Evolutionary conservation across 2,888 invertebrate genomes (phyloP).

Genomic region (Salpingus planirostris): DNA sequence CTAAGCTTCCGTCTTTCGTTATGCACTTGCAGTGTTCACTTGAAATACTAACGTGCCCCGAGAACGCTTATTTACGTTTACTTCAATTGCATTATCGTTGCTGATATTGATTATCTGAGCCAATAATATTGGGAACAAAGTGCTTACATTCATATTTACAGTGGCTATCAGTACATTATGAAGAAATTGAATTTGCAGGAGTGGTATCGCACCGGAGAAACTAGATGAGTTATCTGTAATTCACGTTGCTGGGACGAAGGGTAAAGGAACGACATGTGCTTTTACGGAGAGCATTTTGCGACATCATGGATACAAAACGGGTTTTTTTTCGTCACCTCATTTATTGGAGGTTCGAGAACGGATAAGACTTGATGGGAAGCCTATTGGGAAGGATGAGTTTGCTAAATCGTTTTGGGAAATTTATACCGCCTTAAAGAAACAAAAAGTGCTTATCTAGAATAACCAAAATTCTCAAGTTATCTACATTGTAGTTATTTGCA

Average conservation of each 20-base stretch:
- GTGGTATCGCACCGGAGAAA: slow-evolving; percentile 54
- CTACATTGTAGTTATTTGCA: slow-evolving; percentile 29
- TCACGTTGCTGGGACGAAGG: slow-evolving; percentile 96
- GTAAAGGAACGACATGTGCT: slow-evolving; percentile 94
- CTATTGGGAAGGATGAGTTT: slow-evolving; percentile 67
- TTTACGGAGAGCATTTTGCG: slow-evolving; percentile 84
- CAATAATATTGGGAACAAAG: slow-evolving; percentile 2
- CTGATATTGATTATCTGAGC: neutral
- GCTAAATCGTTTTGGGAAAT: slow-evolving; percentile 74
- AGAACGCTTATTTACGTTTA: no score
- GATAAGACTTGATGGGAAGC: slow-evolving; percentile 76
- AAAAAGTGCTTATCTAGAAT: no score
- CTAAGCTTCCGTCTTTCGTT: no score
- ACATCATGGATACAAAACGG: slow-evolving; percentile 75
- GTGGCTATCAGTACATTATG: slow-evolving; percentile 6
- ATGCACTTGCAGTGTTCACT: no score
- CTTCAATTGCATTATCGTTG: no score
- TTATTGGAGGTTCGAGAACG: slow-evolving; percentile 85
- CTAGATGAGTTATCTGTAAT: slow-evolving; percentile 74
- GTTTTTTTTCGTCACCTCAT: slow-evolving; percentile 95
- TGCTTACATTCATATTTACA: slow-evolving; percentile 8
- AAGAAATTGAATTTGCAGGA: slow-evolving; percentile 35
- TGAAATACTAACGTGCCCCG: no score
- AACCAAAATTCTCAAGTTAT: neutral
- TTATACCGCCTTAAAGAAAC: slow-evolving; percentile 51